These are phyloP conservation scores for Troides aeacus DNA, from an alignment of 2,888 invertebrate species.

Conservation along the genomic window DNA sequence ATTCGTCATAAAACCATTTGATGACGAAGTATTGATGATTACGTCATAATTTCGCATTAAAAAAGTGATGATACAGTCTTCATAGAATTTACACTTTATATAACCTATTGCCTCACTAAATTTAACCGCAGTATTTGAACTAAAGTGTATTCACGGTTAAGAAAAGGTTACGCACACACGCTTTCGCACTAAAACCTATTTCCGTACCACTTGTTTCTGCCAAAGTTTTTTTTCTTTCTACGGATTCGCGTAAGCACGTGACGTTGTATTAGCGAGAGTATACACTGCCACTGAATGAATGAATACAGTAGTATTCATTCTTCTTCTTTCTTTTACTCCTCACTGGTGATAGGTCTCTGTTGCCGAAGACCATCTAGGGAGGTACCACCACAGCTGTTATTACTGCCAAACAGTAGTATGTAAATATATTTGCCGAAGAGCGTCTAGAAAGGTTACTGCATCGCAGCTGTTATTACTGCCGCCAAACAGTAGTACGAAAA, in stretches of 20 bases:
- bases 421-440: too few relatives aligned
- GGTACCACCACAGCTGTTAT: too few relatives aligned
- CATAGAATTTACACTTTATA: not conserved
- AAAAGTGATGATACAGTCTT: not conserved
- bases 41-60: too few relatives aligned
- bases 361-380: too few relatives aligned
- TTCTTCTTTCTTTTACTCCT: not conserved
- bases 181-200: conserved; percentile 60
- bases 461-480: too few relatives aligned
- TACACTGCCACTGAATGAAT: conserved; percentile 37
- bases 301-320: too few relatives aligned
- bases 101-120: not conserved
- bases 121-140: not conserved
- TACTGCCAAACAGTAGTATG: too few relatives aligned
- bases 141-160: not conserved
- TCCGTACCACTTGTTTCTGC: conserved; percentile 44
- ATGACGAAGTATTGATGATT: too few relatives aligned
- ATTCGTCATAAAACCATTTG: too few relatives aligned
- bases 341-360: too few relatives aligned
- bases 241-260: conserved; percentile 40
- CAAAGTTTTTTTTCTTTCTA: conserved; percentile 39
- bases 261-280: conserved; percentile 43
- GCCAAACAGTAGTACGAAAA: too few relatives aligned
- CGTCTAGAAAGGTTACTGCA: too few relatives aligned
- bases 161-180: conserved; percentile 45